These are phyloP conservation scores for Theristus sp. DNA, from an alignment of 2,888 invertebrate genomes.

Conservation along the genomic window DNA sequence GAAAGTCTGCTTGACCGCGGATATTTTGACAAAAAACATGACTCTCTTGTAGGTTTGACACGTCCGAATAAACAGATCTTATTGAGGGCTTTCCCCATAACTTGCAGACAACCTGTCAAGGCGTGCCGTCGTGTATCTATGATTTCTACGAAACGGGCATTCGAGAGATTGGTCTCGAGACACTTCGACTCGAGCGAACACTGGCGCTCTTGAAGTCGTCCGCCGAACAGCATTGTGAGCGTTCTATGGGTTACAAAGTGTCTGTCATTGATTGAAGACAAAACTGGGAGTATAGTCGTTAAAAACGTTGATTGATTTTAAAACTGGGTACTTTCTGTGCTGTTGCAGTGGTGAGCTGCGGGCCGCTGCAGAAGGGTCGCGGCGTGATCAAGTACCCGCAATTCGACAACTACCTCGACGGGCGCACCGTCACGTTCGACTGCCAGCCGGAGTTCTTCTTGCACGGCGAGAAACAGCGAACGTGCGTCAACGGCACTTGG, in stretches of 20 bases:
- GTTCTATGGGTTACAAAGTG: neutral
- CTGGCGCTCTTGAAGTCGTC: conserved; percentile 1
- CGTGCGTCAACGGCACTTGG: conserved; percentile 18
- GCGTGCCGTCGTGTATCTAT: conserved; percentile 2
- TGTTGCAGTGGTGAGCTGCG: conserved; percentile 13
- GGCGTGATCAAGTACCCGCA: conserved; percentile 18
- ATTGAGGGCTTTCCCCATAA: too few relatives aligned
- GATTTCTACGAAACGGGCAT: conserved; percentile 6
- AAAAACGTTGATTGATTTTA: too few relatives aligned
- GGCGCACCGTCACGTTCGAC: conserved; percentile 15
- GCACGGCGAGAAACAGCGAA: conserved; percentile 15
- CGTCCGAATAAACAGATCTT: too few relatives aligned
- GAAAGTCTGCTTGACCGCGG: too few relatives aligned
- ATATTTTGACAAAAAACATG: too few relatives aligned
- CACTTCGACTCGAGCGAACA: neutral
- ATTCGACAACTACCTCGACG: conserved; percentile 18
- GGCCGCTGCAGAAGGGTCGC: conserved; percentile 14
- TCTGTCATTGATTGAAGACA: too few relatives aligned
- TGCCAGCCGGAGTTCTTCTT: conserved; percentile 19
- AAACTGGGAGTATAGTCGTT: too few relatives aligned
- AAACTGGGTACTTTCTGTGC: neutral
- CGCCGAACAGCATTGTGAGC: neutral
- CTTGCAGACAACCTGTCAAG: conserved; percentile 3
- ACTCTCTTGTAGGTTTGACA: too few relatives aligned
- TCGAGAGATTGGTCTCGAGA: conserved; percentile 4